Percentiles rank a stretch among this genome's conserved stretches.
phyloP scores from a whole-genome alignment of 2,113 vertebrate genomes.

The Onychostruthus taczanowskii region DNA sequence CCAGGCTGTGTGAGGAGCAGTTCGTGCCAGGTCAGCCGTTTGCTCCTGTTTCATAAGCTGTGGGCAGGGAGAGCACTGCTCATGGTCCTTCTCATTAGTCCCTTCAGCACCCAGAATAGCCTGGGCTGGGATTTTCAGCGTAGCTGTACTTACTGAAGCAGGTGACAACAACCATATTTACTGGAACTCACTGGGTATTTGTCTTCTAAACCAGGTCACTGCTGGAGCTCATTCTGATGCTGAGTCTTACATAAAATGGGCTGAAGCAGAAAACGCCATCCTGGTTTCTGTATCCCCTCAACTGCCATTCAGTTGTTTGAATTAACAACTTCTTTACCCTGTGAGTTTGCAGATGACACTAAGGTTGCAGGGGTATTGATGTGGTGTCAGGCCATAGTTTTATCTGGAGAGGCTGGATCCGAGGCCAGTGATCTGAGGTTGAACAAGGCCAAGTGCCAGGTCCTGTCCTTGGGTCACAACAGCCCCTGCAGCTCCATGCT shows the following conservation, averaged over 20 bases:
- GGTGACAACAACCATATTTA: background rate
- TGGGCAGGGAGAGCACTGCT: background rate
- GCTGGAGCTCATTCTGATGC: background rate
- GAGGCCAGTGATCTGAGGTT: accelerated
- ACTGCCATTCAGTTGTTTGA: background rate
- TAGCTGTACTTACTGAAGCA: background rate
- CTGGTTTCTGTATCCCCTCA: background rate
- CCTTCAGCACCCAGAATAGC: background rate
- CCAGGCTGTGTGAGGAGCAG: background rate
- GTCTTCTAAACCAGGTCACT: background rate
- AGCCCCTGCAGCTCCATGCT: background rate
- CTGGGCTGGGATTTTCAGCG: background rate
- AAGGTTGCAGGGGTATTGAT: background rate
- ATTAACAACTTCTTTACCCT: background rate
- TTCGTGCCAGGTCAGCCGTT: background rate
- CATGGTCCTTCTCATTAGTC: background rate
- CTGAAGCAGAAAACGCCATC: background rate
- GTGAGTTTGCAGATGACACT: background rate
- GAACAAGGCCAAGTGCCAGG: accelerated
- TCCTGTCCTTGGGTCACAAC: background rate
- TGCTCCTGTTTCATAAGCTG: background rate
- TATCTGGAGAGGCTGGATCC: background rate
- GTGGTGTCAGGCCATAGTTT: background rate
- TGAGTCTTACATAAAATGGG: background rate
- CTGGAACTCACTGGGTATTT: background rate